A percentile compares a stretch with the other conserved stretches of the same genome.
Evolutionary conservation across 2,113 vertebrate species (phyloP).

Genomic region (Oxyura jamaicensis): DNA sequence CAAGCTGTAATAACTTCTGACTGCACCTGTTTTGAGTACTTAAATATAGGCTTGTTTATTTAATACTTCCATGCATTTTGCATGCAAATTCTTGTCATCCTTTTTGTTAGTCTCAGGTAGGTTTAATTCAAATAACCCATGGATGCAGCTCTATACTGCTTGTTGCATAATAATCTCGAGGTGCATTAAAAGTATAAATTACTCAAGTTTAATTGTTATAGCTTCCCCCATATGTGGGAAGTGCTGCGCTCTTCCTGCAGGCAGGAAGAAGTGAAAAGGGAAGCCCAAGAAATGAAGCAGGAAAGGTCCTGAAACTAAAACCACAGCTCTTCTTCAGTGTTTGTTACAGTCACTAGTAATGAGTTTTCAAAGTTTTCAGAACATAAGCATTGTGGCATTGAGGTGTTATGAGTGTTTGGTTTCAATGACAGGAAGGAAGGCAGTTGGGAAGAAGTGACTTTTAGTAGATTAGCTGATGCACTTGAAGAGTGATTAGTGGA

Average conservation of each 20-base stretch:
- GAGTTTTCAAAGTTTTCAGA: neutral
- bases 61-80: neutral
- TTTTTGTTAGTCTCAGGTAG: neutral
- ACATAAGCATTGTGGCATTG: too few species aligned
- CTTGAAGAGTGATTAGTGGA: neutral
- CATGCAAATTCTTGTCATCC: neutral
- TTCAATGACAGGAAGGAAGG: neutral
- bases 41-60: neutral
- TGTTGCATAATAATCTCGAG: rapidly evolving
- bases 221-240: neutral
- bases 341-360: rapidly evolving
- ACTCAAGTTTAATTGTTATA: neutral
- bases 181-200: neutral
- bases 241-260: neutral
- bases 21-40: neutral
- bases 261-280: neutral
- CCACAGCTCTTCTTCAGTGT: neutral
- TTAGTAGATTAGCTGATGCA: neutral
- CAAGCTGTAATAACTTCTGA: neutral
- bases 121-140: neutral
- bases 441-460: neutral
- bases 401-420: neutral
- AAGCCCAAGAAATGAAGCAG: neutral
- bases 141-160: rapidly evolving
- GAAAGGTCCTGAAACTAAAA: neutral